These are phyloP conservation scores for Peromyscus leucopus DNA, from an alignment of 2,113 vertebrate genomes.

Conservation along the genomic window DNA sequence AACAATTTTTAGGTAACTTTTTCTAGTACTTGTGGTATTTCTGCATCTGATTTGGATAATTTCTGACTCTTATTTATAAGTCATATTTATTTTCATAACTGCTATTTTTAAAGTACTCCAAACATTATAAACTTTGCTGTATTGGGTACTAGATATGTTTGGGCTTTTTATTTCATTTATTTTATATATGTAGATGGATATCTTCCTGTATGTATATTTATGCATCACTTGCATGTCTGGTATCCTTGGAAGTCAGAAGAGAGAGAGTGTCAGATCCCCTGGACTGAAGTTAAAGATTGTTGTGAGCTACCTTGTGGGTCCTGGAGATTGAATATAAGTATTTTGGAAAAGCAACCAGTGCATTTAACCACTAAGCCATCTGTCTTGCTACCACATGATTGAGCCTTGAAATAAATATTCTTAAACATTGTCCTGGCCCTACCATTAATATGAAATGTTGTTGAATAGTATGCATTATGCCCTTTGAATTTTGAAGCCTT, in stretches of 20 bases:
- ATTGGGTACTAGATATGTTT: background rate
- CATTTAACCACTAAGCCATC: background rate
- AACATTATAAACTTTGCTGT: background rate
- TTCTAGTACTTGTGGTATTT: constrained; percentile 17
- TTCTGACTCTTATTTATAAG: background rate
- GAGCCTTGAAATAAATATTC: background rate
- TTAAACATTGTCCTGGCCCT: background rate
- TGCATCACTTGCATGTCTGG: background rate
- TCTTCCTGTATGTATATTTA: background rate
- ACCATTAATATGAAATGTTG: background rate
- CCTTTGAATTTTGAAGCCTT: background rate
- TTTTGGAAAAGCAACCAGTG: background rate
- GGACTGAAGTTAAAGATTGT: background rate
- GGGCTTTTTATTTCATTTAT: background rate
- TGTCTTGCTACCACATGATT: background rate
- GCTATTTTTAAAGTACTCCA: constrained; percentile 5
- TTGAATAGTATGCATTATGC: background rate
- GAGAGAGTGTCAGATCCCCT: background rate
- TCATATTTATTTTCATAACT: background rate
- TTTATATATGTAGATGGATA: background rate
- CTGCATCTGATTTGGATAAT: background rate
- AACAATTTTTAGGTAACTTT: background rate
- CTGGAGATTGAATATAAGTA: background rate
- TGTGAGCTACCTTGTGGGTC: background rate
- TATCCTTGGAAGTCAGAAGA: background rate